Evolutionary conservation across 2,113 vertebrate species (phyloP), one percentile per base, ranked within the genome.

Genomic region (Lipophrys pholis): DNA sequence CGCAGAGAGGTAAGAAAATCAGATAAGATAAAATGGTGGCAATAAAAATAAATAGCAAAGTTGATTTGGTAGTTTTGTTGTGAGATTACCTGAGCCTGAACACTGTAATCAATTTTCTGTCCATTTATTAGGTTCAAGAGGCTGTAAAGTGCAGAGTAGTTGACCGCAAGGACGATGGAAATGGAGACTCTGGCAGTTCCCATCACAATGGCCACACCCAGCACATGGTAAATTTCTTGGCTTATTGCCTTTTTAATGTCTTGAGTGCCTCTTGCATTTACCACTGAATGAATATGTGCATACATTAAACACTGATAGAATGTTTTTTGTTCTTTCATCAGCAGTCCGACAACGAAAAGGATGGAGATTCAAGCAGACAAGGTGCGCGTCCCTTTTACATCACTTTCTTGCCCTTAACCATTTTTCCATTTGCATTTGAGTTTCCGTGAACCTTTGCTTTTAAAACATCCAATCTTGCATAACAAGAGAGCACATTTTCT

Each of bases 111-210:
- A 57, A 39, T 49, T 52, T 56, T 45, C 17, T 10, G 1, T 83
- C 7, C 12, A 11, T 74, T 43, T 62, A 58, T 76, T 89, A 99
- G 98, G 98, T 99, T 46, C 98, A 99, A 84, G 98, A 99, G 38
- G 97, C 98, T 0, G 97, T 99, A 42, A 99, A 99, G 92, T 99
- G 98, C 83, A 94, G 98, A 6, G 97, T 98, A 0, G 96, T 98
- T 5, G 97, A 99, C 77, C 96, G 96, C 10, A 98, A 99, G 80
- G 98, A 99, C 39, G 97, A 99, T 46, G 97, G 96, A 75, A 99
- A 98, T 2, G 97, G 96, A 61, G 97, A 99, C 84, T 98, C 97
- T 0, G 97, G 97, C 53, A 97, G 96, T 69, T 99, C 98, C 1
- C 96, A 94, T 76, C 97, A 98, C 93, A 99, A 98, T 0, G 96